Conservation (phyloP, 2,888 invertebrate genomes). For the Nebria brevicollis region DNA sequence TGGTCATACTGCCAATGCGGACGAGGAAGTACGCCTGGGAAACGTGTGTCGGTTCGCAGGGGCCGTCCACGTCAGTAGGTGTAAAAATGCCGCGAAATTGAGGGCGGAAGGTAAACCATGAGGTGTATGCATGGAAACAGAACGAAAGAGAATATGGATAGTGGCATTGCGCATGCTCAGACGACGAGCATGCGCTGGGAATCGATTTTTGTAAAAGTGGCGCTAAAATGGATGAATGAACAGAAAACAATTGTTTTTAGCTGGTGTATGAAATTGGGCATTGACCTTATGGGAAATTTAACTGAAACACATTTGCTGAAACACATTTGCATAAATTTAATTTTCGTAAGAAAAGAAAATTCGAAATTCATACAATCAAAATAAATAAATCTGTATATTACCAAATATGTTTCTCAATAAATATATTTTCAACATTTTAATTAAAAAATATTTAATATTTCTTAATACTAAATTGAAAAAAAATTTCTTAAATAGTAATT, state of each 20-base stretch:
- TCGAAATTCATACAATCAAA: too few relatives aligned
- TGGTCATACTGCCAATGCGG: background rate
- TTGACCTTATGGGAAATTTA: background rate
- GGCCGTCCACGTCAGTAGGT: slow-evolving; percentile 57
- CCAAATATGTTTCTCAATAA: too few relatives aligned
- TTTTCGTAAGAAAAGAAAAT: too few relatives aligned
- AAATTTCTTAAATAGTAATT: background rate
- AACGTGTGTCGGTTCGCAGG: slow-evolving; percentile 50
- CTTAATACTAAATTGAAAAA: background rate
- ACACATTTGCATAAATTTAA: background rate
- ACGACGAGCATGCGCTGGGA: slow-evolving; percentile 25
- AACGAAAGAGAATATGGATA: slow-evolving; percentile 55
- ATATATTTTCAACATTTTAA: too few relatives aligned
- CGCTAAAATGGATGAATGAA: slow-evolving; percentile 19
- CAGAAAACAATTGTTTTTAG: slow-evolving; percentile 41
- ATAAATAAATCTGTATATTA: too few relatives aligned
- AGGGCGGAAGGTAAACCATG: slow-evolving; percentile 64
- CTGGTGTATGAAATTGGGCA: background rate
- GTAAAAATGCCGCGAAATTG: slow-evolving; percentile 62
- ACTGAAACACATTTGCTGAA: background rate
- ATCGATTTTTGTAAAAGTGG: slow-evolving; percentile 6
- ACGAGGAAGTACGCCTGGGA: slow-evolving; percentile 14
- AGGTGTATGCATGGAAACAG: slow-evolving; percentile 57
- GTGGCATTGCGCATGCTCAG: slow-evolving; percentile 22
- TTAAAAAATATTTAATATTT: too few relatives aligned